Base-by-base conservation (phyloP, 2,888 invertebrate genomes). In the Cataglyphis livida region DNA sequence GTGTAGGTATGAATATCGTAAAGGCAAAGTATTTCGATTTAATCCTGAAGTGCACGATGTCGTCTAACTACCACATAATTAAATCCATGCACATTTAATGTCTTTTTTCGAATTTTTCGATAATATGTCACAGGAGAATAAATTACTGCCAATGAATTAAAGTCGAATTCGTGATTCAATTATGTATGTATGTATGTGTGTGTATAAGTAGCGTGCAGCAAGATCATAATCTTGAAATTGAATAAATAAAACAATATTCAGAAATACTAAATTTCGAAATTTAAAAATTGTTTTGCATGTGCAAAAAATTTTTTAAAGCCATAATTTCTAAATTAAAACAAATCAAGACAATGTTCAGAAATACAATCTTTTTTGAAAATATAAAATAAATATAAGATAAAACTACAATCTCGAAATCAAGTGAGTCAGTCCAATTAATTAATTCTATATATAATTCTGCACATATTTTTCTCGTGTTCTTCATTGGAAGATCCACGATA, bases 61-160 rank as follows among this genome's bases (percentile, higher is more conserved):
- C 48, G 10, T 62, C 38, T 48, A 35, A 65, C 48, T 41, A 76
- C 2, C 4, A 7, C 25, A 51, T 75, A 75, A 74, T 57, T 28
- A 41, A 71, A 48, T 68, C 28, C 25, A 41, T 4, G n/a, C 35
- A 35, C 35, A 64, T 25, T 62, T 64, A 48, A 64, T 15, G 32
- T 21, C 54, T 51, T 15, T 66, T 54, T 76, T 38, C 9, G 12
- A 54, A 28, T 6, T 51, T 51, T 51, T 51, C 21, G 12, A 65
- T 35, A 35, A 12, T 51, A 35, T 38, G 66, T 68, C 35, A 25
- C 25, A 54, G 9, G 9, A 65, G 35, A 25, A 75, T 51, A 12
- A 4, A 76, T 70, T 76, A 70, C 70, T 70, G 70, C 71, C 54
- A 41, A 25, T 15, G 0, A 21, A 25, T 57, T 15, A 44, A 74